Conservation (phyloP, 2,113 vertebrate species). For the Chlorocebus sabaeus region DNA sequence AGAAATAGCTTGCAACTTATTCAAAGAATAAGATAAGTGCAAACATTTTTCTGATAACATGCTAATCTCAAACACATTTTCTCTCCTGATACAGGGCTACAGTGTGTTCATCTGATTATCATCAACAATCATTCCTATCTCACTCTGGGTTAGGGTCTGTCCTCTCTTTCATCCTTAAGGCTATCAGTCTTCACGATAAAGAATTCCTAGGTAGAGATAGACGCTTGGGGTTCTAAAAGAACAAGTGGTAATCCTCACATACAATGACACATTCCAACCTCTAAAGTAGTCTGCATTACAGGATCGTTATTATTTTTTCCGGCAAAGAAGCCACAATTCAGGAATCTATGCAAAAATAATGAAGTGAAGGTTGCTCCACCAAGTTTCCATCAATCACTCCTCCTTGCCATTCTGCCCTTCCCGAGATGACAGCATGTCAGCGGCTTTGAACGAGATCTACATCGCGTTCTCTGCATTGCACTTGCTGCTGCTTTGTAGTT, state of each 20-base stretch:
- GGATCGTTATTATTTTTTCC: background rate
- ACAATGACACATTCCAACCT: background rate
- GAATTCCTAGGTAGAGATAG: background rate
- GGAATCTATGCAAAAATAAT: constrained; percentile 41
- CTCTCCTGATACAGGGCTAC: background rate
- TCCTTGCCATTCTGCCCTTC: background rate
- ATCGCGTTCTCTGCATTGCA: background rate
- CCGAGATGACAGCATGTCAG: background rate
- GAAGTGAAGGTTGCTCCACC: background rate
- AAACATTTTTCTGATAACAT: background rate
- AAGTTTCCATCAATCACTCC: constrained; percentile 39
- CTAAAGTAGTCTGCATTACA: background rate
- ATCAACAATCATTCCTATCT: background rate
- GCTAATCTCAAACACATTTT: constrained; percentile 31
- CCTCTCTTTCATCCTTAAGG: background rate
- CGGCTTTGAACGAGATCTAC: background rate
- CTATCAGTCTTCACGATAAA: constrained; percentile 12
- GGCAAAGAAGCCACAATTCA: background rate
- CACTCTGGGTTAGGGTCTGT: background rate
- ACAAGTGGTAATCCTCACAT: background rate
- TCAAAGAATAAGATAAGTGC: constrained; percentile 33
- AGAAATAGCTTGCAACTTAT: background rate
- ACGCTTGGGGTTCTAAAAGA: background rate
- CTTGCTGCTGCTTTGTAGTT: background rate
- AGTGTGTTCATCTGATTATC: background rate